Evolutionary conservation across 1,140 invertebrate species (phyloP).

Genomic region (Venturia canescens): DNA sequence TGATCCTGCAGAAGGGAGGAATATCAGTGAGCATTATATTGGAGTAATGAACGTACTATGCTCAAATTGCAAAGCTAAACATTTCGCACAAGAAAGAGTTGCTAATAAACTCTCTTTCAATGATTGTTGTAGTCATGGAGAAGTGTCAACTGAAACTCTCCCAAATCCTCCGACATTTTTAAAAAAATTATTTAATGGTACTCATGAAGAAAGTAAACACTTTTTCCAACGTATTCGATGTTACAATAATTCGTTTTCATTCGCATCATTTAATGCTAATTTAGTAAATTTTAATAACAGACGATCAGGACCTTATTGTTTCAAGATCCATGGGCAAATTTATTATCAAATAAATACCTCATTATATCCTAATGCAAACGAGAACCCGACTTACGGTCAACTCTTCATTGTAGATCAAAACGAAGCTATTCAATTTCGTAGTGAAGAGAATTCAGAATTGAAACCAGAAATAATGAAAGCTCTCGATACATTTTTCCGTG

Average conservation of each 20-base stretch:
- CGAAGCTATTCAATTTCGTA: too few relatives aligned
- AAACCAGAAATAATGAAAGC: too few relatives aligned
- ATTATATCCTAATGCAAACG: not conserved
- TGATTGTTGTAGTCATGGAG: conserved; percentile 32
- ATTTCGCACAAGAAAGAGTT: conserved; percentile 10
- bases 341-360: conserved; percentile 39
- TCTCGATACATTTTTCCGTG: too few relatives aligned
- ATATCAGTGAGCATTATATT: conserved; percentile 18
- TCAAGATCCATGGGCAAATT: conserved; percentile 12
- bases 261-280: conserved; percentile 17
- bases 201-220: not conserved
- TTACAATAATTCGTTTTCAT: too few relatives aligned
- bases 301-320: conserved; percentile 8
- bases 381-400: not conserved
- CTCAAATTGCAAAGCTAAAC: conserved; percentile 2
- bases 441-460: too few relatives aligned
- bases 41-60: not conserved
- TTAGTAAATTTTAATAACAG: conserved; percentile 12
- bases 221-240: too few relatives aligned
- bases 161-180: not conserved
- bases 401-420: too few relatives aligned
- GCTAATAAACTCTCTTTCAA: conserved; percentile 17
- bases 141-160: not conserved
- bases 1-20: not conserved
- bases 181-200: not conserved